Conservation (phyloP, 2,888 invertebrate genomes). For the Neuroscelio doddi region DNA sequence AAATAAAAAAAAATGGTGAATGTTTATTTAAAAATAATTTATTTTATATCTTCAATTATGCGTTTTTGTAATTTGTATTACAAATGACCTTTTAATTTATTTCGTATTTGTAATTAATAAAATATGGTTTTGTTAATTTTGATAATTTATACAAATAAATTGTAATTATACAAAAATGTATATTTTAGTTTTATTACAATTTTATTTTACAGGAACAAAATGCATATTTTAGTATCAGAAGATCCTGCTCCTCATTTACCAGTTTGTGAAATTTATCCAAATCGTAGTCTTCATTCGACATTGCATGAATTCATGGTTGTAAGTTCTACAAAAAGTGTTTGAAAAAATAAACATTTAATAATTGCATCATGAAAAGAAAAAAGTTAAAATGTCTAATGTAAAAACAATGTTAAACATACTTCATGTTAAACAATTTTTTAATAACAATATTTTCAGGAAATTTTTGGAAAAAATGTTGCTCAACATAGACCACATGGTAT, state of each 20-base stretch:
- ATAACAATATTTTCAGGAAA: conserved; percentile 76
- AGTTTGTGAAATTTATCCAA: conserved; percentile 90
- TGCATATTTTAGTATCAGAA: conserved; percentile 90
- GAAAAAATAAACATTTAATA: too few species aligned
- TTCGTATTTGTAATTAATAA: too few species aligned
- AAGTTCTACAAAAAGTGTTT: conserved; percentile 54
- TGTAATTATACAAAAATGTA: background rate
- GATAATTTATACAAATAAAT: too few species aligned
- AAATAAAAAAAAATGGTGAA: too few species aligned
- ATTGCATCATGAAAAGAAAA: too few species aligned
- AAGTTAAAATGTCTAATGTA: too few species aligned
- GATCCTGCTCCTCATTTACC: conserved; percentile 89
- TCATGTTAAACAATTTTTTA: background rate
- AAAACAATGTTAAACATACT: too few species aligned
- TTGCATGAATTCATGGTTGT: conserved; percentile 90
- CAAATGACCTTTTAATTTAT: too few species aligned
- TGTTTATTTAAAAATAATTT: too few species aligned
- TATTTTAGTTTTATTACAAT: conserved; percentile 12
- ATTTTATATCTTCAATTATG: too few species aligned
- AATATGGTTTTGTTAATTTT: too few species aligned
- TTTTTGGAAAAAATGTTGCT: conserved; percentile 90
- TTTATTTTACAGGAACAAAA: conserved; percentile 76
- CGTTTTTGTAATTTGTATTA: too few species aligned
- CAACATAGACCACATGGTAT: conserved; percentile 88
- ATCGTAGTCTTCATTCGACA: conserved; percentile 88